A percentile compares a stretch with the other conserved stretches of the same genome.
phyloP scores from a whole-genome alignment of 1,140 invertebrate species.

The Leptinotarsa undecemlineata region DNA sequence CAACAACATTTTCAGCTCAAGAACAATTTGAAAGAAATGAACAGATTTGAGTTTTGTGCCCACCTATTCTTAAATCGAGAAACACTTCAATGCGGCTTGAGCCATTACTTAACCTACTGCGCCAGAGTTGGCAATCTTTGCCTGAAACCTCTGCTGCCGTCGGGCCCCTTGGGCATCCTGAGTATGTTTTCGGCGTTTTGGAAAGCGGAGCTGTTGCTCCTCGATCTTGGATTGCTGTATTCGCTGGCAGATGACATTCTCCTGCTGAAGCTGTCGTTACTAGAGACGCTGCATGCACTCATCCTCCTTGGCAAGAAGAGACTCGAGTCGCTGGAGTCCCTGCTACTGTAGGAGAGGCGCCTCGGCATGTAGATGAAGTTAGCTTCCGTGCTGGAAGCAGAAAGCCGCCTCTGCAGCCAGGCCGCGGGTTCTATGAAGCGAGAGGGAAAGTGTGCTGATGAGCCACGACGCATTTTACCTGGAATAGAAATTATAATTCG shows the following conservation, averaged over 20 bases:
- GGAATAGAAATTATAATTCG: background rate
- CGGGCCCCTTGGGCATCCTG: conserved; percentile 80
- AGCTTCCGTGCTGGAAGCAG: conserved; percentile 62
- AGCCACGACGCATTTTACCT: conserved; percentile 59
- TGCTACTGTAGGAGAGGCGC: conserved; percentile 61
- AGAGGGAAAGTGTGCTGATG: conserved; percentile 60
- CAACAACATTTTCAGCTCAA: too few species aligned
- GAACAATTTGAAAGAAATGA: too few species aligned
- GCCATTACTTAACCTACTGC: conserved; percentile 7
- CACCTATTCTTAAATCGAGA: too few species aligned
- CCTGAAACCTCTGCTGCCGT: conserved; percentile 79
- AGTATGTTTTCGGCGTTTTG: conserved; percentile 68
- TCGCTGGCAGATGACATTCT: conserved; percentile 61
- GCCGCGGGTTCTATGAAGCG: conserved; percentile 63
- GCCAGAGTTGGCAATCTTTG: conserved; percentile 47
- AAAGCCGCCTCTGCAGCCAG: conserved; percentile 66
- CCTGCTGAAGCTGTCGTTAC: conserved; percentile 56
- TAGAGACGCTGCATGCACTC: conserved; percentile 61
- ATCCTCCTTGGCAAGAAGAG: conserved; percentile 60
- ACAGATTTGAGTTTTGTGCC: too few species aligned
- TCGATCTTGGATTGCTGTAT: conserved; percentile 56
- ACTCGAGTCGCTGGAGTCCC: conserved; percentile 62
- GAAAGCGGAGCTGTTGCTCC: conserved; percentile 61
- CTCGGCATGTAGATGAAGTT: conserved; percentile 63
- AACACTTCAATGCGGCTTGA: too few species aligned